Percentiles rank a stretch among this genome's conserved stretches.
These are phyloP conservation scores for Tapirus indicus DNA, from an alignment of 2,797 vertebrate genomes.

Conservation along the genomic window DNA sequence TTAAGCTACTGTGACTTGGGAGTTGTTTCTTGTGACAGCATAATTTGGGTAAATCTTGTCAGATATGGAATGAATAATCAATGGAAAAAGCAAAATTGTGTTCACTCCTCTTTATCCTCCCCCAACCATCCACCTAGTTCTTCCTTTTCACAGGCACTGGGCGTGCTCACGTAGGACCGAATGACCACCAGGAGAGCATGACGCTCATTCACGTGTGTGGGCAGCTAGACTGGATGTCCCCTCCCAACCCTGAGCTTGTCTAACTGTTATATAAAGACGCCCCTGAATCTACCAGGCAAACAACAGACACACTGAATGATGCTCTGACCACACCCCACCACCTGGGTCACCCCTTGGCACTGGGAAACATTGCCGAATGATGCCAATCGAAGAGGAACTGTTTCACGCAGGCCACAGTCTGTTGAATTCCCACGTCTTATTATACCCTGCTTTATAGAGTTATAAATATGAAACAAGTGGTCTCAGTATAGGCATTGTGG, in stretches of 20 bases:
- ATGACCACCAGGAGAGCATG: neutral
- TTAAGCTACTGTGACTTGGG: neutral
- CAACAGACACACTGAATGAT: neutral
- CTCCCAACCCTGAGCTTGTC: neutral
- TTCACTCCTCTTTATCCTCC: neutral
- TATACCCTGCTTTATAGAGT: neutral
- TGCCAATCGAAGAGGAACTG: neutral
- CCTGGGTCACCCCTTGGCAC: neutral
- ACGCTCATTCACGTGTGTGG: neutral
- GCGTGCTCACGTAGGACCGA: neutral
- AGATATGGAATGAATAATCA: neutral
- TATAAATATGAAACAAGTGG: neutral
- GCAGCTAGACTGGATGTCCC: neutral
- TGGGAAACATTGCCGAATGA: neutral
- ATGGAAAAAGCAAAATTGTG: neutral
- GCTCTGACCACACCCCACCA: too few relatives aligned
- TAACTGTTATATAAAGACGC: neutral
- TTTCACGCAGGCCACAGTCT: neutral
- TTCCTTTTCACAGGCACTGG: neutral
- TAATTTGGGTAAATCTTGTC: neutral
- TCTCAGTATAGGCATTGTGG: neutral
- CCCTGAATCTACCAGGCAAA: neutral
- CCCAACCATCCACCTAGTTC: neutral
- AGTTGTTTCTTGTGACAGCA: neutral
- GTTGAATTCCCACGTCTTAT: neutral